Evolutionary conservation across 1,140 invertebrate species (phyloP), one percentile per base, ranked within the genome.

Genomic region (Aphaenogaster ashmeadi): DNA sequence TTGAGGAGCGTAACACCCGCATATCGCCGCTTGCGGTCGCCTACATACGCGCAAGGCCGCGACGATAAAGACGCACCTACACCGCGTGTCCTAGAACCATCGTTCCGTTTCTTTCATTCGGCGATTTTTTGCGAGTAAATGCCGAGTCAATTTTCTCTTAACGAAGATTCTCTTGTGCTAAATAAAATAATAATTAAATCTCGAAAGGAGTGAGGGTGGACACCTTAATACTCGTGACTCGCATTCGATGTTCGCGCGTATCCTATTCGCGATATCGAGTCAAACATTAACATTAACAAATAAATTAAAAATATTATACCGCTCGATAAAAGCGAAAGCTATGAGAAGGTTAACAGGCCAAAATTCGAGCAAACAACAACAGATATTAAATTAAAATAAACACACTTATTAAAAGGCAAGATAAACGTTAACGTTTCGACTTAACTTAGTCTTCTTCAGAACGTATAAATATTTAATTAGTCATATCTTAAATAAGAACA

Each of bases 41-140:
- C 78, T 90, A 87, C 88, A 83, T 89, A 62, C 85, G 88, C 85
- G 85, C 89, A 89, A 90, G 88, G 89, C 85, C 89, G 89, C 74
- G 33, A 89, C 78, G 88, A 90, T 89, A 87, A 90, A 90, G 84
- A 87, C 69, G 83, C 50, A 81, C 54, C 62, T 83, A 78, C 38
- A 58, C 47, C 66, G 41, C 41, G 69, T 27, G 54, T 75, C 54
- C 69, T 56, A 75, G 41, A 75, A 84, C 41, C 60, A 74, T 18
- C 50, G 47, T 27, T 33, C 13, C 52, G 54, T 60, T 58, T 21
- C 54, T 83, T 33, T 64, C 13, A 15, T 58, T 83, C 18, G 21
- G 6, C 3, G 11, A 83, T 27, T 62, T 41, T 47, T 44, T 21
- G 13, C 11, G 41, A 41, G 18, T 83, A 38, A 47, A 75, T 50